Base-by-base conservation (phyloP, 1,140 invertebrate genomes). In the Atta cephalotes region DNA sequence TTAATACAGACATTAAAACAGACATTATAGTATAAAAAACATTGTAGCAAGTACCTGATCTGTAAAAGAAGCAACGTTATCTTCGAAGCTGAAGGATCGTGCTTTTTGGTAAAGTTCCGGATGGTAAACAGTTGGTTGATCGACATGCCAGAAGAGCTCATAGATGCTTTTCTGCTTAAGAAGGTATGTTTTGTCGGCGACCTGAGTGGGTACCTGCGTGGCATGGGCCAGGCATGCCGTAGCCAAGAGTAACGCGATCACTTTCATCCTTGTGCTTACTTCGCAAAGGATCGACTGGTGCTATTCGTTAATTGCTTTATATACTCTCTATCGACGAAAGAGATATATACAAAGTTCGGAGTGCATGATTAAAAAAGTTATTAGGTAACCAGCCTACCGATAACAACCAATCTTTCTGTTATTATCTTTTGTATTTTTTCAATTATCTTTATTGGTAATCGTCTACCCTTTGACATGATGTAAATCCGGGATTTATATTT, bases 81-180 rank as follows among this genome's bases (percentile, higher is more conserved):
- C 95, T 87, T 96, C 95, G 72, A 96, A 94, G 71, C 95, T 95
- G 92, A 95, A 97, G 66, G 94, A 95, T n/a, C 95, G 95, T 45
- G 95, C 95, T 66, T 95, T 95, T 76, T 96, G 94, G 18, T 94
- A 94, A 10, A 95, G 93, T 0, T 95, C 93, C 0, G 94, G 91
- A 81, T 95, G 94, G 10, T 90, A 91, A 10, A 95, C 92, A 77
- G 95, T 96, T 2, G 96, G 96, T 88, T 96, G 96, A 87, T 96
- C 95, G 0, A 97, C 92, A 81, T 97, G 96, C 91, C 96, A 95
- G 45, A 96, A 94, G 1, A 97, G 94, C 74, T 96, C 95, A 72
- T 97, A 95, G 31, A 97, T 94, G 66, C 95, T 94, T 77, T 96
- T 96, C 92, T 97, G 96, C 77, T 94, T 96, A 3, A 92, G 81